Base-by-base conservation (phyloP, 2,797 vertebrate species). In the Threskiornis aethiopicus region DNA sequence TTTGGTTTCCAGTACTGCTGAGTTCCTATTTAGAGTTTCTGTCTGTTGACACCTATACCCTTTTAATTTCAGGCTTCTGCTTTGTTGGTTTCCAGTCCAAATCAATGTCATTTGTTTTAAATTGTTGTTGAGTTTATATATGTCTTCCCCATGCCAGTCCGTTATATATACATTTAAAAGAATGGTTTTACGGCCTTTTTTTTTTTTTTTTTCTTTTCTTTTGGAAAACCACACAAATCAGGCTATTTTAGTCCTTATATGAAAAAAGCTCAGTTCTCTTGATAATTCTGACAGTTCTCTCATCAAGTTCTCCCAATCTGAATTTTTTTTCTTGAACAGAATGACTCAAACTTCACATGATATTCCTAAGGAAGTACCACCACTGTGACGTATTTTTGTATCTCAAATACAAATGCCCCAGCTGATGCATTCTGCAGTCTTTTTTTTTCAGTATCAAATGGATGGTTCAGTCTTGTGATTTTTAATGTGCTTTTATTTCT, bases 271-370 rank as follows among this genome's bases (percentile, higher is more conserved):
- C 35, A 6, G 12, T 55, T 81, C 19, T 24, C 13, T 70, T 42
- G 28, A 42, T 70, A 61, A 47, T 64, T 72, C 35, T 25, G 19
- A 29, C 37, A 86, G 37, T 75, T 81, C 4, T 72, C 25, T 80
- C 54, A 52, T 41, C 7, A 28, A 76, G 0, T n/a, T 77, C 26
- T 89, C 33, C 20, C 22, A 44, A 26, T 66, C 12, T 71, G 22
- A 16, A 13, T 22, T 33, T 16, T 24, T 73, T 67, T 75, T 64
- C 15, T 83, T 85, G 18, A 86, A 69, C 29, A 80, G 71, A 39
- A 73, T 89, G 62, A 87, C 62, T 93, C 80, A 93, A 93, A 44
- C 61, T 90, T 93, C 86, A 84, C 66, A 89, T 80, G 61, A 67
- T 69, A 72, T 84, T 92, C 42, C 46, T 67, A 69, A 89, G 49